Percentiles rank a stretch among this genome's conserved stretches.
phyloP scores from a whole-genome alignment of 2,888 invertebrate species.

The Mythimna albipuncta region DNA sequence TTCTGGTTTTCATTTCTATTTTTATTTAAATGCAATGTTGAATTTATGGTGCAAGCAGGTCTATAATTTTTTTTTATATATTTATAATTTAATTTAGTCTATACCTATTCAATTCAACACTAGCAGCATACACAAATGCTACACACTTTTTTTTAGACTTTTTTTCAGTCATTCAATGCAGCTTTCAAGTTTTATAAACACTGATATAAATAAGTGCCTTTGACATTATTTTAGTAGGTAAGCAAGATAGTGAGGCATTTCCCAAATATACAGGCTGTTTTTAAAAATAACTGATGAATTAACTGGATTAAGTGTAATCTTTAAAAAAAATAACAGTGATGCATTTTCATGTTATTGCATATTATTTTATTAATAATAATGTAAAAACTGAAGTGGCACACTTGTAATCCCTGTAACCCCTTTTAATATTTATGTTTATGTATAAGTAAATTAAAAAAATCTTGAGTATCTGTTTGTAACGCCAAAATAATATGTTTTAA shows the following conservation, averaged over 20 bases:
- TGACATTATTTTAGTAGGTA: background rate
- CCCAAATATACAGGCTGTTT: background rate
- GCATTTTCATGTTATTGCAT: background rate
- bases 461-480: too few relatives aligned
- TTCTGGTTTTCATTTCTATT: background rate
- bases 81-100: background rate
- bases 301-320: too few relatives aligned
- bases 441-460: too few relatives aligned
- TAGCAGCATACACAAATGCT: conserved; percentile 5
- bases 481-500: too few relatives aligned
- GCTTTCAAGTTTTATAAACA: conserved; percentile 15
- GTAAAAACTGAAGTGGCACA: background rate
- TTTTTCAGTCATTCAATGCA: conserved; percentile 7
- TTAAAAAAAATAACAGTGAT: background rate
- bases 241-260: background rate
- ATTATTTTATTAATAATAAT: too few relatives aligned
- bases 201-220: background rate
- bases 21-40: background rate
- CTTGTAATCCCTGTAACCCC: background rate
- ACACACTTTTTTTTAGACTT: background rate
- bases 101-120: background rate
- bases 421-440: too few relatives aligned
- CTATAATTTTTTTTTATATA: background rate
- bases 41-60: conserved; percentile 10
- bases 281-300: too few relatives aligned